Evolutionary conservation across 1,140 invertebrate species (phyloP).

Genomic region (Drosophila trapezifrons): DNA sequence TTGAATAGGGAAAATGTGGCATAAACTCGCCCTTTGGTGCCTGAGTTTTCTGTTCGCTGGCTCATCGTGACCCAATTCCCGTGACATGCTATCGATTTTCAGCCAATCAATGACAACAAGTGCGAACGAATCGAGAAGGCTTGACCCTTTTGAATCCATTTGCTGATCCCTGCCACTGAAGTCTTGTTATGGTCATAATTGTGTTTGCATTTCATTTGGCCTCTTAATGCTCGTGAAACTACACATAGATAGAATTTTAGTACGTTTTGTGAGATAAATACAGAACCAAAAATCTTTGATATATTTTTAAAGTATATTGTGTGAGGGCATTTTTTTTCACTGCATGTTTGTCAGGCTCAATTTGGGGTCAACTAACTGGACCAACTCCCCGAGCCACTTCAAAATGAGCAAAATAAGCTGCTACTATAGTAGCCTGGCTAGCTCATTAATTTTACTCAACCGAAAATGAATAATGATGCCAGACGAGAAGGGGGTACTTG

Average conservation of each 20-base stretch:
- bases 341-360: slow-evolving; percentile 12
- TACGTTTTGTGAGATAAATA: no score
- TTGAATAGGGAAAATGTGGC: slow-evolving; percentile 22
- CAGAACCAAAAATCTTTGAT: no score
- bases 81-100: slow-evolving; percentile 29
- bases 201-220: slow-evolving; percentile 17
- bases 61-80: slow-evolving; percentile 39
- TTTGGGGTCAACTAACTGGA: slow-evolving; percentile 35
- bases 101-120: slow-evolving; percentile 38
- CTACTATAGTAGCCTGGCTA: slow-evolving; percentile 14
- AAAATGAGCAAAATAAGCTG: slow-evolving; percentile 30
- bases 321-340: neutral
- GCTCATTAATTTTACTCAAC: slow-evolving; percentile 50
- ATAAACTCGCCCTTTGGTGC: slow-evolving; percentile 27
- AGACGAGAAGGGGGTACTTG: neutral
- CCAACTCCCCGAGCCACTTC: slow-evolving; percentile 27
- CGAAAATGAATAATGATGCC: slow-evolving; percentile 42
- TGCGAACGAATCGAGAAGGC: slow-evolving; percentile 12
- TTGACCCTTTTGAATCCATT: slow-evolving; percentile 26
- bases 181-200: slow-evolving; percentile 24
- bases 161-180: neutral
- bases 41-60: slow-evolving; percentile 17
- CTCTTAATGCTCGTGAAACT: neutral
- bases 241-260: neutral
- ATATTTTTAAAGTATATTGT: no score